Evolutionary conservation across 2,797 vertebrate genomes (phyloP).

Genomic region (Argyrosomus regius): DNA sequence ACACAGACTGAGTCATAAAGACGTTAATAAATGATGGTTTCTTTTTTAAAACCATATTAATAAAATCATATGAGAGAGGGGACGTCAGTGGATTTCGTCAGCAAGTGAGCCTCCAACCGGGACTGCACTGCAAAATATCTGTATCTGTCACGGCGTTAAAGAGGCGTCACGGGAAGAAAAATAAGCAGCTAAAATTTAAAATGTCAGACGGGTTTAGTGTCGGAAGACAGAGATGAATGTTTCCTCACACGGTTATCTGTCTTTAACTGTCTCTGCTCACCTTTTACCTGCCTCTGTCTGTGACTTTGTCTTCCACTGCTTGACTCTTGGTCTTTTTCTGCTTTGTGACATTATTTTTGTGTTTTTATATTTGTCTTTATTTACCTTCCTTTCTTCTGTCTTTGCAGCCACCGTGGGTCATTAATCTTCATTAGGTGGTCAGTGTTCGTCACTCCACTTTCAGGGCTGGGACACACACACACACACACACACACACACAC

Average conservation of each 20-base stretch:
- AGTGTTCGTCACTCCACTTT: background rate
- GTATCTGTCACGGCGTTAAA: background rate
- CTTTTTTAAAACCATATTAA: constrained; percentile 42
- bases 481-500: background rate
- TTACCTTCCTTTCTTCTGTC: background rate
- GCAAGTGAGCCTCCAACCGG: background rate
- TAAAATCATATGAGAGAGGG: constrained; percentile 3
- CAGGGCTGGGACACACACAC: background rate
- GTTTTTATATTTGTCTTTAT: background rate
- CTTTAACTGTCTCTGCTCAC: background rate
- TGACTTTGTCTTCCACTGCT: background rate
- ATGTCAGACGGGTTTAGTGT: background rate
- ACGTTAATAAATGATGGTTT: constrained; percentile 42
- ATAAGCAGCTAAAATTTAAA: constrained; percentile 5
- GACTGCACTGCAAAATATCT: background rate
- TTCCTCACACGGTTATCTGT: background rate
- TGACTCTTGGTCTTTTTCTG: background rate
- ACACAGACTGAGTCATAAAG: constrained; percentile 5
- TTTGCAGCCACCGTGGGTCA: background rate
- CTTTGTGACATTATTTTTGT: background rate
- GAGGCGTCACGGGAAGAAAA: background rate
- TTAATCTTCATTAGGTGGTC: background rate
- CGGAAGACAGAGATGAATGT: background rate
- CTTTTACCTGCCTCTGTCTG: background rate
- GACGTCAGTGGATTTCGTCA: background rate